phyloP scores from a whole-genome alignment of 2,888 invertebrate genomes.

The Lysandra bellargus region DNA sequence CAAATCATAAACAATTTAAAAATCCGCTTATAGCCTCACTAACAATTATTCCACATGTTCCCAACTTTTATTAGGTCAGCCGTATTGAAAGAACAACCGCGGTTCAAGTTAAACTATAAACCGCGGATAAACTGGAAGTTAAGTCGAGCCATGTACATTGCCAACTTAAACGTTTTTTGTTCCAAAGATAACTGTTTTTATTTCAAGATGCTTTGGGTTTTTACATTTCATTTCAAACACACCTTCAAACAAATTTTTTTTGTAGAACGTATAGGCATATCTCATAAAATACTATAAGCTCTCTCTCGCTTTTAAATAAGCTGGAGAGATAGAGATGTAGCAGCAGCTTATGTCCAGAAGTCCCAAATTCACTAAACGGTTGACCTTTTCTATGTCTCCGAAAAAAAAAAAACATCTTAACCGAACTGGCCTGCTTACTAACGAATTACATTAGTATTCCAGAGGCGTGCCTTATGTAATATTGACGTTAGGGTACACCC shows the following conservation, averaged over 20 bases:
- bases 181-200: conserved; percentile 7
- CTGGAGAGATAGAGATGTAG: too few relatives aligned
- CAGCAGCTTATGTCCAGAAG: too few relatives aligned
- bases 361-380: not conserved
- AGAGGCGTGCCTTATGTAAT: not conserved
- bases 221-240: too few relatives aligned
- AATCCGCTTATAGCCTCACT: not conserved
- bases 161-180: conserved; percentile 21
- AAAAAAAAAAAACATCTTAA: not conserved
- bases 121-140: conserved; percentile 29
- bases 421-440: not conserved
- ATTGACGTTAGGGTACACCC: conserved; percentile 2
- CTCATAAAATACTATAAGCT: too few relatives aligned
- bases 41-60: conserved; percentile 16
- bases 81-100: conserved; percentile 24
- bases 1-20: not conserved
- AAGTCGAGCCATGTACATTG: conserved; percentile 27
- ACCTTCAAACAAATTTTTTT: too few relatives aligned
- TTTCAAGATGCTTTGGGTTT: not conserved
- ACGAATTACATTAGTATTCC: not conserved
- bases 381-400: not conserved
- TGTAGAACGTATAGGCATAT: too few relatives aligned
- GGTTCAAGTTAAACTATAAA: conserved; percentile 26
- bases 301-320: too few relatives aligned
- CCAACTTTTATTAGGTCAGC: conserved; percentile 26